Evolutionary conservation across 2,888 invertebrate species (phyloP), one percentile per base, ranked within the genome.

Genomic region (Peribatodes rhomboidaria): DNA sequence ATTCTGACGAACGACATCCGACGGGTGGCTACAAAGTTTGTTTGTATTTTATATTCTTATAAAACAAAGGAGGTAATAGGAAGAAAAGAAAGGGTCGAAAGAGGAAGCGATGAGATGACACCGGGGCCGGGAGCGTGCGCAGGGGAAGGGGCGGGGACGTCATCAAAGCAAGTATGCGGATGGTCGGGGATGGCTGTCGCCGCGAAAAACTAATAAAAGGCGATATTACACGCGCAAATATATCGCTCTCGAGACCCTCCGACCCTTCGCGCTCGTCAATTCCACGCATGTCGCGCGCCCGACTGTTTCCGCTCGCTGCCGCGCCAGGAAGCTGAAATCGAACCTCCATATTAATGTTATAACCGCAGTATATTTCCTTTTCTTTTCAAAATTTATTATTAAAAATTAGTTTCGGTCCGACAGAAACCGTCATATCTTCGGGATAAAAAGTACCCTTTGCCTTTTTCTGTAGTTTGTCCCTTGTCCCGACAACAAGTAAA

Each of bases 121-220:
- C 64, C 44, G 47, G 60, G 47, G 37, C 50, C n/a, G 50, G n/a
- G 62, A 14, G 39, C 31, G 53, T 1, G 18, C 20, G 55, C n/a
- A 44, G 47, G 56, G 60, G 18, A 22, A 22, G 47, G 18, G 27
- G 33, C 3, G 54, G 58, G 64, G 60, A 74, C 64, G 46, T 69
- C 82, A 76, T 83, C 85, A 86, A 86, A 86, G 87, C 85, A 80
- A 83, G 71, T 81, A 86, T 85, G 85, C 78, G 83, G 75, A 57
- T 56, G 70, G 68, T 62, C 68, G 69, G 65, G 76, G 75, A 74
- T 79, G 80, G 81, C 80, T 84, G 89, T 87, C 89, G 84, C 86
- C 87, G 83, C 87, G 87, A 89, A 91, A 91, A 92, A 88, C 90
- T 90, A 90, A 92, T 91, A 91, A 90, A 92, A 89, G 76, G 78